Conservation (phyloP, 2,888 invertebrate genomes). For the Nasonovia ribisnigri region DNA sequence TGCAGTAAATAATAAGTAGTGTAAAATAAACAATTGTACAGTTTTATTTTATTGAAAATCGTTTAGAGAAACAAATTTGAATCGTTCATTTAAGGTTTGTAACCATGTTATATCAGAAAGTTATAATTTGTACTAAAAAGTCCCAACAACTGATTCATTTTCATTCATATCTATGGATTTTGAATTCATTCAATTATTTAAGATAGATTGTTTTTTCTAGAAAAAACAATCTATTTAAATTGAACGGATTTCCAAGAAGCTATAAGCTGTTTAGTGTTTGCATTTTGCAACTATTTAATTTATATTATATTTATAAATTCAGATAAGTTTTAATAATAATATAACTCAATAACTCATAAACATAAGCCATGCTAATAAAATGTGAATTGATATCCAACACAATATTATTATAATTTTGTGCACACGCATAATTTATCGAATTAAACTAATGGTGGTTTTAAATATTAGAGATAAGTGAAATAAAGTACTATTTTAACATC, state of each 20-base stretch:
- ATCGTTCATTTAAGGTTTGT: background rate
- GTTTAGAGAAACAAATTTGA: background rate
- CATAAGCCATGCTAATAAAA: background rate
- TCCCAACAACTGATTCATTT: background rate
- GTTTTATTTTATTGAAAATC: background rate
- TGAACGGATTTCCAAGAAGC: background rate
- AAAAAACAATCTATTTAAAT: background rate
- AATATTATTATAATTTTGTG: background rate
- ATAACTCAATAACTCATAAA: background rate
- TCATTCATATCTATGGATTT: background rate
- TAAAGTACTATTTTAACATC: background rate
- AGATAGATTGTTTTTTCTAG: background rate
- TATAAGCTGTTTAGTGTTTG: background rate
- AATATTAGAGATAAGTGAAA: background rate
- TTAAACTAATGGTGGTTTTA: background rate
- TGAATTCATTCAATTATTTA: background rate
- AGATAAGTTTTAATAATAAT: background rate
- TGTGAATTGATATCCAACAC: background rate
- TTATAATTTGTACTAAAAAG: background rate
- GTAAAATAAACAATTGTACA: background rate
- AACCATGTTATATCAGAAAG: background rate
- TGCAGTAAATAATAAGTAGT: background rate
- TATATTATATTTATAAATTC: background rate
- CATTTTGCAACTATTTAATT: background rate
- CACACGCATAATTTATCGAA: background rate